Evolutionary conservation across 2,113 vertebrate species (phyloP).

Genomic region (Nyctereutes procyonoides): DNA sequence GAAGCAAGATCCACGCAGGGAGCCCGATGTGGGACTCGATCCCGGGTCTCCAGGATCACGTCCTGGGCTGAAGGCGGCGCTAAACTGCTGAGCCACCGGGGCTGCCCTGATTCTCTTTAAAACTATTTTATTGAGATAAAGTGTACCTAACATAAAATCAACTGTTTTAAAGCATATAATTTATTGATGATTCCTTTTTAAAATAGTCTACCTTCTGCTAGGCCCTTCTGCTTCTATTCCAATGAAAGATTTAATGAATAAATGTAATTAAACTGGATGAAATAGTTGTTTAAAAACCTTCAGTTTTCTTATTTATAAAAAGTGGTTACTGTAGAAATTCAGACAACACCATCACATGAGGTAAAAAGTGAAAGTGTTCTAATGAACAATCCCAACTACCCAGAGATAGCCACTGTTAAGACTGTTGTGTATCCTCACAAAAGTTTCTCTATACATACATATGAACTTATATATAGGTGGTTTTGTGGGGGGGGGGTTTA

Average conservation of each 20-base stretch:
- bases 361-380: conserved; percentile 1
- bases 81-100: no score
- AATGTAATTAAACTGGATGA: conserved; percentile 35
- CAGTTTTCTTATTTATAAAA: background rate
- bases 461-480: background rate
- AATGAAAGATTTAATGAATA: conserved; percentile 11
- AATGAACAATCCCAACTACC: background rate
- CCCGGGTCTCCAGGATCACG: no score
- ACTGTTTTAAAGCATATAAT: conserved; percentile 50
- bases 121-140: conserved; percentile 33
- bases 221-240: background rate
- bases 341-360: background rate
- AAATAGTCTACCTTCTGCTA: conserved; percentile 6
- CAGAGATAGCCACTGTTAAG: background rate
- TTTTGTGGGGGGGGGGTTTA: background rate
- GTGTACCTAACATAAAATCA: conserved; percentile 20
- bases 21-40: no score
- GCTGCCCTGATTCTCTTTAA: background rate
- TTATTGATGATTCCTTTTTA: conserved; percentile 7
- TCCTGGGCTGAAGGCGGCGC: no score
- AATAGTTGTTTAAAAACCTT: conserved; percentile 24
- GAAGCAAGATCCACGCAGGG: no score
- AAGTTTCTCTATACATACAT: background rate
- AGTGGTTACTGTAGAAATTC: background rate
- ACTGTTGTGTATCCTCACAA: background rate